These are phyloP conservation scores for Ylistrum balloti DNA, from an alignment of 1,140 invertebrate genomes.

Conservation along the genomic window DNA sequence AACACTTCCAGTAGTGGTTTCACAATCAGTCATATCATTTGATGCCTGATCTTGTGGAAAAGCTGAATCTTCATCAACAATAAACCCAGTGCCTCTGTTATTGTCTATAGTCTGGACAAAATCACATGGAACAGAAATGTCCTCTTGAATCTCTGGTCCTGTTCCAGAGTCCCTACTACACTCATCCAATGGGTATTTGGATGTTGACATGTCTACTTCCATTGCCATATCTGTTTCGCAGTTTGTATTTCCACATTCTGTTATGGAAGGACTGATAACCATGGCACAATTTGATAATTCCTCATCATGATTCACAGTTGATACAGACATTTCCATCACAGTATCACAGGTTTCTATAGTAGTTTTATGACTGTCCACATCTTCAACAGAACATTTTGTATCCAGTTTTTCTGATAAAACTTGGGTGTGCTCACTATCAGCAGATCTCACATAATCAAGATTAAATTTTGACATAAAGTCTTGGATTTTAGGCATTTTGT, in stretches of 20 bases:
- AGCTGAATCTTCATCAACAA: conserved; percentile 49
- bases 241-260: not conserved
- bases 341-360: not conserved
- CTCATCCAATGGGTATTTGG: not conserved
- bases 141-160: conserved; percentile 41
- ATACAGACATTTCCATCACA: not conserved
- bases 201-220: not conserved
- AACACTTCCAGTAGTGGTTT: not conserved
- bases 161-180: conserved; percentile 53
- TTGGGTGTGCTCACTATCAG: not conserved
- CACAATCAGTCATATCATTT: not conserved
- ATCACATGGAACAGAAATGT: not conserved
- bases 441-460: not conserved
- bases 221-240: not conserved
- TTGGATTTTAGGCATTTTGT: conserved; percentile 61
- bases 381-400: not conserved
- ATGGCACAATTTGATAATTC: not conserved
- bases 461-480: conserved; percentile 57
- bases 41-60: conserved; percentile 41
- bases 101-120: not conserved
- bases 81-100: not conserved
- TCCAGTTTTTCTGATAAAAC: not conserved
- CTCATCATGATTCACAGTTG: not conserved
- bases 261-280: not conserved
- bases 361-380: not conserved